Percentiles rank a stretch among this genome's conserved stretches.
These are phyloP conservation scores for Callyntrura guangdongensis DNA, from an alignment of 2,888 invertebrate genomes.

Conservation along the genomic window DNA sequence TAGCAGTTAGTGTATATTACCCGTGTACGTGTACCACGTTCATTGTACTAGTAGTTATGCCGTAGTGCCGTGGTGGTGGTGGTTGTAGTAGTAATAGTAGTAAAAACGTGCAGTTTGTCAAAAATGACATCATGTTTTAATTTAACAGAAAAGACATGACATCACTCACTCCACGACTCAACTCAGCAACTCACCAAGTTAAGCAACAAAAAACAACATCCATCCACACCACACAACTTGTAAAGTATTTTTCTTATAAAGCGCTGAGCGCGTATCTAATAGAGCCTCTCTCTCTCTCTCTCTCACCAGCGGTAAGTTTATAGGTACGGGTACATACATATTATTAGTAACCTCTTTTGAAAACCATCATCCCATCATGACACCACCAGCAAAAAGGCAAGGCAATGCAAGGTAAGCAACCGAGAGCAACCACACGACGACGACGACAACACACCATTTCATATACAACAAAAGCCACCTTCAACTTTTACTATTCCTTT, in stretches of 20 bases:
- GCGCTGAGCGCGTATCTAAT: too few species aligned
- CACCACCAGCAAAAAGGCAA: slow-evolving; percentile 45
- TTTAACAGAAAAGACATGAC: slow-evolving; percentile 79
- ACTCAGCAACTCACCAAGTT: slow-evolving; percentile 74
- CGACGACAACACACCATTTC: too few species aligned
- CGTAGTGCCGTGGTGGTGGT: background rate
- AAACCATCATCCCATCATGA: slow-evolving; percentile 25
- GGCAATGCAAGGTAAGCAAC: slow-evolving; percentile 79
- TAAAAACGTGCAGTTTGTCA: slow-evolving; percentile 77
- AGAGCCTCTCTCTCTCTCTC: background rate
- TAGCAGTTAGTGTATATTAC: background rate
- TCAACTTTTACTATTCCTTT: slow-evolving; percentile 62
- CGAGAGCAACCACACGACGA: slow-evolving; percentile 25
- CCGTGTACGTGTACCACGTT: background rate
- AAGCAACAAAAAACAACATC: slow-evolving; percentile 48
- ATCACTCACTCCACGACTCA: slow-evolving; percentile 72
- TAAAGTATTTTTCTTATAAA: background rate
- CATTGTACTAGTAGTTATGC: background rate
- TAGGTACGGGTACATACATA: background rate
- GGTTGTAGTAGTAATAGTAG: slow-evolving; percentile 14
- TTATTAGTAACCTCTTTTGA: slow-evolving; percentile 39
- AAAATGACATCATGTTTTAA: slow-evolving; percentile 80
- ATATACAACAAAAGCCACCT: slow-evolving; percentile 34
- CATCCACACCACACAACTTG: background rate
- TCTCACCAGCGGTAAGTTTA: background rate